phyloP scores from a whole-genome alignment of 2,797 vertebrate genomes.

The Acridotheres tristis region DNA sequence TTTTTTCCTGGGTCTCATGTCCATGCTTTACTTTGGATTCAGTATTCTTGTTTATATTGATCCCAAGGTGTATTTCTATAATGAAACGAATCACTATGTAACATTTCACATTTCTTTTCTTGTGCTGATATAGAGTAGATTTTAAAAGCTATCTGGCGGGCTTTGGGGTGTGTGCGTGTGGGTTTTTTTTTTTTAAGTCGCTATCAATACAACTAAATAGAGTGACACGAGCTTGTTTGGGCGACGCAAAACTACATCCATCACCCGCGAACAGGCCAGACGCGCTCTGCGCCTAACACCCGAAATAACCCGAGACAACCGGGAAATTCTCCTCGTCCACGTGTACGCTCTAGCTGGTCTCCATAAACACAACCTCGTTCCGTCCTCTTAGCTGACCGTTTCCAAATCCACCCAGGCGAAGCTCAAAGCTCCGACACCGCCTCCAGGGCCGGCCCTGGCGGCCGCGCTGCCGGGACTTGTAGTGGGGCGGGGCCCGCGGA shows the following conservation, averaged over 20 bases:
- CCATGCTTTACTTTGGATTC: too few species aligned
- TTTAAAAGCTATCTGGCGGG: neutral
- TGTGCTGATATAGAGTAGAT: neutral
- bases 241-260: neutral
- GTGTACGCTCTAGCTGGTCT: fast-evolving
- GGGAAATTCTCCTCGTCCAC: fast-evolving
- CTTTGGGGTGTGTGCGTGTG: too few species aligned
- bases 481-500: neutral
- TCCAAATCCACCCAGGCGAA: fast-evolving
- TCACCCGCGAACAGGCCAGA: fast-evolving
- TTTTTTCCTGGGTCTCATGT: too few species aligned
- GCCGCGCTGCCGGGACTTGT: constrained; percentile 55
- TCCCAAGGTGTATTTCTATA: too few species aligned
- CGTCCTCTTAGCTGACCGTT: fast-evolving
- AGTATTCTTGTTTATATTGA: too few species aligned
- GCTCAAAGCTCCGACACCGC: fast-evolving
- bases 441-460: neutral
- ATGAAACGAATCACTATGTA: too few species aligned
- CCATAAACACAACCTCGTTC: fast-evolving
- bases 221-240: neutral
- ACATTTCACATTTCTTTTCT: neutral
- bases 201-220: fast-evolving
- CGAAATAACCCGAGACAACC: fast-evolving
- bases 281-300: fast-evolving
- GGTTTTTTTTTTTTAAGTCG: neutral